These are phyloP conservation scores for Anguilla megastoma DNA, from an alignment of 2,797 vertebrate genomes.

Conservation along the genomic window DNA sequence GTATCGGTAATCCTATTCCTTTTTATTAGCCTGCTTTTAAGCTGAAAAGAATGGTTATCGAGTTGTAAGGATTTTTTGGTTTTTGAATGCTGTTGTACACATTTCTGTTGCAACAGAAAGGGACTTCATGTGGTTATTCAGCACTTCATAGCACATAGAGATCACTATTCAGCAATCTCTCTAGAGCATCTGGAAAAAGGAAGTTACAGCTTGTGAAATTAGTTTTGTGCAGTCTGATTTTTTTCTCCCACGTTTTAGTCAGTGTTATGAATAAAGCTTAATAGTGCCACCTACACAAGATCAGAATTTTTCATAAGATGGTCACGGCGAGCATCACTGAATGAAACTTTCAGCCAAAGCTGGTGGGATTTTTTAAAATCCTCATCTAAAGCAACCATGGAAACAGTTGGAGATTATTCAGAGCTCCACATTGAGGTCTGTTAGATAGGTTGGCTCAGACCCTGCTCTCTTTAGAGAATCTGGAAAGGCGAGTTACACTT, in stretches of 20 bases:
- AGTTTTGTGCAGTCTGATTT: background rate
- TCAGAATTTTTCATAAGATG: background rate
- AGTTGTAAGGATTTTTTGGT: background rate
- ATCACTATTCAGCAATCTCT: background rate
- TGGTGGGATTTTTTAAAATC: background rate
- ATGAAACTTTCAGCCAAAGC: background rate
- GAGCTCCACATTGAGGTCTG: background rate
- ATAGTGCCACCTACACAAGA: background rate
- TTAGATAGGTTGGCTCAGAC: background rate
- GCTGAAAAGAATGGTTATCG: background rate
- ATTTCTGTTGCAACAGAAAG: background rate
- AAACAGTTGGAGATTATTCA: background rate
- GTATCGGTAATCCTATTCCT: background rate
- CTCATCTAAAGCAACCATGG: background rate
- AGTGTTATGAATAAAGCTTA: background rate
- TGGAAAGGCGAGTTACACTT: background rate
- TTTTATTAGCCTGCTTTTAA: background rate
- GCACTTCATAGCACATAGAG: background rate
- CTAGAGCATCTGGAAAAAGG: background rate
- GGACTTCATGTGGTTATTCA: background rate
- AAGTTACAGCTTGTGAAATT: background rate
- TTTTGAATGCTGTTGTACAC: background rate
- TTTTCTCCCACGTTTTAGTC: too few relatives aligned
- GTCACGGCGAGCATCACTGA: background rate
- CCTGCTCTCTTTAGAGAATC: background rate